Base-by-base conservation (phyloP, 2,888 invertebrate genomes). In the Dolomedes plantarius region DNA sequence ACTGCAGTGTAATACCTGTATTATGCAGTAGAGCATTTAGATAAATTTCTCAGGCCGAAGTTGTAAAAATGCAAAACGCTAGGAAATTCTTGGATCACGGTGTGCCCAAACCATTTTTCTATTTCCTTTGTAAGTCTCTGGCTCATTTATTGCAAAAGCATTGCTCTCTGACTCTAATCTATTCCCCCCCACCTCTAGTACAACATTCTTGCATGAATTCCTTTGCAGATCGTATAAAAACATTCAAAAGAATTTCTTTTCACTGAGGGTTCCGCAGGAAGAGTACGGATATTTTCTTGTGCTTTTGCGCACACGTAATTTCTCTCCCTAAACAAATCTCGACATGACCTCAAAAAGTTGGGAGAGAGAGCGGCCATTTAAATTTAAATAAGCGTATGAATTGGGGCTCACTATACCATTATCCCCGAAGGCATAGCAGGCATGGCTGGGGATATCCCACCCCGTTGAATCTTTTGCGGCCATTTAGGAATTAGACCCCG, bases 381-480 rank as follows among this genome's bases (percentile, higher is more conserved):
- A 56, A 56, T 56, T 56, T 56, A 56, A 56, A 56, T 56, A 23
- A 56, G 56, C 56, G 16, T 56, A 23, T 56, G 23, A 56, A 56
- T 23, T 19, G 19, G 23, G 3, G 3, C 13, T 6, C 23, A 1
- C 5, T 3, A 56, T 5, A 1, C 23, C 56, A 23, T 16, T 7
- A 2, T 56, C 56, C 23, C 56, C 23, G 6, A 5, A 56, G 56
- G 5, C 6, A n/a, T 56, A 56, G 56, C 3, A 23, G 3, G 23
- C 1, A 56, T 23, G 23, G 3, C 56, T 56, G 56, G 23, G 19
- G 23, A 23, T 23, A 16, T 16, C 11, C 23, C 2, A 56, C 23
- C 56, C 56, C 23, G 19, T 56, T 46, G 9, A 46, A 46, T 46
- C 16, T 6, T 16, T 16, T 16, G 13, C 2, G 16, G 46, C 9